Evolutionary conservation across 2,113 vertebrate species (phyloP), one percentile per base, ranked within the genome.

Genomic region (Oreocharis arfaki): DNA sequence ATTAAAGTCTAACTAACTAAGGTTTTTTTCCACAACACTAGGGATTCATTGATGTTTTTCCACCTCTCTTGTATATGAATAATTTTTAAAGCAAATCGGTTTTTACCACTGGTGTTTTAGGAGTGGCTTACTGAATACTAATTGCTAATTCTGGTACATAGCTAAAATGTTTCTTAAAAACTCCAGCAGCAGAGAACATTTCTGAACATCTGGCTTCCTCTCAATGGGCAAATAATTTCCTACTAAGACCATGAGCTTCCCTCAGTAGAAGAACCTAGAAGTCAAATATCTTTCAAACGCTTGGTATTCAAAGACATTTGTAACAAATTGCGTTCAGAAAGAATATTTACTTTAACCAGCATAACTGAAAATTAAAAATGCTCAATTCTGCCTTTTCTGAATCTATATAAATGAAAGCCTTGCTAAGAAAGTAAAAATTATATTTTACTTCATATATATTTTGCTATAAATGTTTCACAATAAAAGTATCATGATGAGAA

Each of bases 1-100:
- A 96, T 87, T 95, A 90, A 94, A 96, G 27, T 78, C 83, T 93
- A 93, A 84, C 15, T 83, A 94, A 95, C 7, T 65, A 85, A 89
- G 75, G 42, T 78, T 67, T 87, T 85, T 94, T 65, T 70, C 67
- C 33, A 57, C 16, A 76, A 27, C 67, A 46, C 70, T 59, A 37
- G 63, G 84, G 87, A 92, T 94, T 97, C 19, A 16, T 68, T 87
- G 57, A 69, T 79, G 28, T 68, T 84, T 87, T 87, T 73, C 27
- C 44, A 84, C 33, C 73, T 84, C 42, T 52, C 19, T 83, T 2
- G 0, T 90, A 83, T 77, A 76, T 83, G 70, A 92, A 90, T 93
- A 92, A 83, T 89, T 96, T 87, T 89, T 79, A 84, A 84, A 96
- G 60, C 52, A 96, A 94, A 97, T 92, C 88, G 5, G 1, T 85